Percentiles rank a stretch among this genome's conserved stretches.
Evolutionary conservation across 2,113 vertebrate species (phyloP).

Genomic region (human): DNA sequence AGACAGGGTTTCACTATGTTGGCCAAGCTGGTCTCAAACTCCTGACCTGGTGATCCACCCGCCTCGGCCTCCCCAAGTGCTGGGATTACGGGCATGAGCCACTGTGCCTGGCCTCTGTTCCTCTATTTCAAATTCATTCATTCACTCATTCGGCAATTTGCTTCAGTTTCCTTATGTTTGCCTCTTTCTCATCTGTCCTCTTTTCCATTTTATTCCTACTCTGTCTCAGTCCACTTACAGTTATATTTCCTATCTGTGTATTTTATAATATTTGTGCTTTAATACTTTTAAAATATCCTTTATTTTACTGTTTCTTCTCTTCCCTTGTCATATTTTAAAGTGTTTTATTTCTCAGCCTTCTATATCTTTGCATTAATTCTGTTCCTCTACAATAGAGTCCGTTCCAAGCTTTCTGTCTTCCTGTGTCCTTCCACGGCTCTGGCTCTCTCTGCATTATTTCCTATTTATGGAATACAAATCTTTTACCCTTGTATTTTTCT

Average conservation of each 20-base stretch:
- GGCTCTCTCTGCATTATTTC: not conserved
- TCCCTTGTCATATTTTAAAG: not conserved
- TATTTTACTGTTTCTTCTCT: not conserved
- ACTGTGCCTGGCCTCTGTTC: not conserved
- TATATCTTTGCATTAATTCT: not conserved
- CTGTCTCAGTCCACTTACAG: not conserved
- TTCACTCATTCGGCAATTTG: not conserved
- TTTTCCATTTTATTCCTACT: not conserved
- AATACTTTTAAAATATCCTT: not conserved
- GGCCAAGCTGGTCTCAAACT: too few relatives aligned
- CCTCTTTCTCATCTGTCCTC: not conserved
- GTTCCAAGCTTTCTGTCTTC: not conserved
- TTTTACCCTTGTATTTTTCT: not conserved
- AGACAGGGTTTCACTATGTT: too few relatives aligned
- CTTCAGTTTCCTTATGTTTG: not conserved
- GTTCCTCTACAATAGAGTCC: not conserved
- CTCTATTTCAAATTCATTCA: not conserved
- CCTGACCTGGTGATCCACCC: too few relatives aligned
- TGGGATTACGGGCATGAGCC: too few relatives aligned
- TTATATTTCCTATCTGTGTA: not conserved
- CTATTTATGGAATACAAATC: not conserved
- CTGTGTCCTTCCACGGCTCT: not conserved
- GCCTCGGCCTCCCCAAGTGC: too few relatives aligned
- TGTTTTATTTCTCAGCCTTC: not conserved
- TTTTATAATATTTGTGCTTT: not conserved